Evolutionary conservation across 2,113 vertebrate species (phyloP).

Genomic region (Neotoma lepida): DNA sequence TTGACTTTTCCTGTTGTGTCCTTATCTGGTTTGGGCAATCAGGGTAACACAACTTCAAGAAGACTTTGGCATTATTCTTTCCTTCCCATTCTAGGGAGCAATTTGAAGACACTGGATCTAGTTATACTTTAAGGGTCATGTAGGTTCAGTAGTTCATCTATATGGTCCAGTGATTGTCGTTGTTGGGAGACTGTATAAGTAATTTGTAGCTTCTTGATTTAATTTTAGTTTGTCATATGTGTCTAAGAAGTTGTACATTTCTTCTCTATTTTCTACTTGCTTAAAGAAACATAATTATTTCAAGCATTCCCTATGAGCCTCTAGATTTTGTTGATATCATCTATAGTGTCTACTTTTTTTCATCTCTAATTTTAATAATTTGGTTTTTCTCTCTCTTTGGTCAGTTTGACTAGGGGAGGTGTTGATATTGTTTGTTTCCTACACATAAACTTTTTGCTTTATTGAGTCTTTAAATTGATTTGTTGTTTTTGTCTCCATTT

Average conservation of each 20-base stretch:
- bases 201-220: not conserved
- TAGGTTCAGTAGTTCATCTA: not conserved
- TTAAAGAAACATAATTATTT: not conserved
- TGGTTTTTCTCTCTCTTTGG: not conserved
- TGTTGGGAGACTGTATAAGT: not conserved
- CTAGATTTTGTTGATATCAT: not conserved
- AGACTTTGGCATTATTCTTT: not conserved
- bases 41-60: not conserved
- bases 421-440: not conserved
- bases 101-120: not conserved
- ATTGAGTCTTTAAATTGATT: not conserved
- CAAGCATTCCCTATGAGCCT: not conserved
- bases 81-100: not conserved
- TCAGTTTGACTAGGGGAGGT: not conserved
- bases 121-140: not conserved
- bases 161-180: not conserved
- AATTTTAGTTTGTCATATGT: not conserved
- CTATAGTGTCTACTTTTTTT: not conserved
- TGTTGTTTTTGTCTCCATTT: not conserved
- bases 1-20: not conserved
- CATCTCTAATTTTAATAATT: not conserved
- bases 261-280: not conserved
- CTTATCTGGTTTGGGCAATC: not conserved
- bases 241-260: not conserved
- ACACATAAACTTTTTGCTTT: not conserved